Percentiles rank a stretch among this genome's conserved stretches.
Evolutionary conservation across 2,888 invertebrate species (phyloP).

Genomic region (Calameuta idolon): DNA sequence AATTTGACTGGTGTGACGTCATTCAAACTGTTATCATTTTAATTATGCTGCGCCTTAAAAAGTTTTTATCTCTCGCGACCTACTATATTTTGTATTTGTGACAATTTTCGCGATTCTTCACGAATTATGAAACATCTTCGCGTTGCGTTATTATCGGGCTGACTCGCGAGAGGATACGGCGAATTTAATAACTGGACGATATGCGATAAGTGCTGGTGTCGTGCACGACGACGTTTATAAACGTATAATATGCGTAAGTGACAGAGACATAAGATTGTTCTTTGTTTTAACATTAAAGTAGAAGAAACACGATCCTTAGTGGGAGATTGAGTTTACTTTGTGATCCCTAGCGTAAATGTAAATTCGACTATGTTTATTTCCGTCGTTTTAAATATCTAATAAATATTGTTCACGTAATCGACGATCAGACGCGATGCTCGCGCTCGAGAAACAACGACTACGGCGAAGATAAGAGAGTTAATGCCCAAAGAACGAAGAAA

Average conservation of each 20-base stretch:
- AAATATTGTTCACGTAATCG: background rate
- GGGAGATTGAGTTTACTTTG: background rate
- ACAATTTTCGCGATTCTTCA: background rate
- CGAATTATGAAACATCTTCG: slow-evolving; percentile 12
- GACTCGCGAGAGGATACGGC: background rate
- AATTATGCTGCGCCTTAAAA: background rate
- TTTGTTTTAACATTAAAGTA: background rate
- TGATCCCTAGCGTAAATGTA: background rate
- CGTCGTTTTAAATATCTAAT: background rate
- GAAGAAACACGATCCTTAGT: background rate
- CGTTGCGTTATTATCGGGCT: background rate
- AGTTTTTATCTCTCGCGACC: background rate
- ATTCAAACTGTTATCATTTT: background rate
- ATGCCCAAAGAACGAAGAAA: slow-evolving; percentile 32
- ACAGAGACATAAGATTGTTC: slow-evolving; percentile 18
- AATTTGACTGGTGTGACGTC: too few species aligned
- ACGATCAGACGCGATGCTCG: background rate
- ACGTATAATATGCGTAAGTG: slow-evolving; percentile 17
- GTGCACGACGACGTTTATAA: background rate
- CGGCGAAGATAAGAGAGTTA: slow-evolving; percentile 30
- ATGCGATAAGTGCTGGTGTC: background rate
- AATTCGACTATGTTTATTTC: background rate
- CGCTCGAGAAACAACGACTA: slow-evolving; percentile 23
- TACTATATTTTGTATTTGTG: background rate
- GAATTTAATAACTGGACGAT: background rate